Conservation (phyloP, 2,797 vertebrate species). For the Cossypha heuglini region DNA sequence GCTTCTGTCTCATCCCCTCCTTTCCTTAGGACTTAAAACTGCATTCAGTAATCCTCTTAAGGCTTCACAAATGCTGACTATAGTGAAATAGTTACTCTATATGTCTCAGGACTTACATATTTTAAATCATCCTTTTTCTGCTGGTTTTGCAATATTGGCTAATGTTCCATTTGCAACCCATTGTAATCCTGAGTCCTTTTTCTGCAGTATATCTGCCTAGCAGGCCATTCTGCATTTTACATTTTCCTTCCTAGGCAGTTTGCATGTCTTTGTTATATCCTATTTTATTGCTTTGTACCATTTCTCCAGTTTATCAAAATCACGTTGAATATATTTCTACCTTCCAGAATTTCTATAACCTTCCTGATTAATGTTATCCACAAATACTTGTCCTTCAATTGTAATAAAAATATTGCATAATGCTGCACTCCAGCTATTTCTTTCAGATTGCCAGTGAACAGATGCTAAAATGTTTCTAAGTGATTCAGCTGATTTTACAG, state of each 20-base stretch:
- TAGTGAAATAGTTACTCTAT: neutral
- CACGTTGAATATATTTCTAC: neutral
- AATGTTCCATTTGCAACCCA: neutral
- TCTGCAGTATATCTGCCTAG: neutral
- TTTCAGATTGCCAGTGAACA: neutral
- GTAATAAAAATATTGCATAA: neutral
- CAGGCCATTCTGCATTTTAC: neutral
- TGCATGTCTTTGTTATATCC: neutral
- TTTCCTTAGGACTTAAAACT: neutral
- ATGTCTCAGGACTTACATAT: neutral
- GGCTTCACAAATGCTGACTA: neutral
- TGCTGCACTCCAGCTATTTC: neutral
- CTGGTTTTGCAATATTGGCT: conserved; percentile 4
- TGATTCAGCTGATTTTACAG: neutral
- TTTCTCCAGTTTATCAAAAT: conserved; percentile 4
- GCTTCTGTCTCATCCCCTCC: neutral
- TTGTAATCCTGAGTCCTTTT: neutral
- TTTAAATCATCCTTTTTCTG: conserved; percentile 13
- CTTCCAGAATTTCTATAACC: neutral
- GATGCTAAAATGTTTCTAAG: neutral
- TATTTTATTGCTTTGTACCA: neutral
- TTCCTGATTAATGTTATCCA: neutral
- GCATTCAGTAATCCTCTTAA: neutral
- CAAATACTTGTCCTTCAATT: neutral
- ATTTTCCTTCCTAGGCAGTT: neutral